Conservation (phyloP, 2,888 invertebrate genomes). For the Syritta pipiens region DNA sequence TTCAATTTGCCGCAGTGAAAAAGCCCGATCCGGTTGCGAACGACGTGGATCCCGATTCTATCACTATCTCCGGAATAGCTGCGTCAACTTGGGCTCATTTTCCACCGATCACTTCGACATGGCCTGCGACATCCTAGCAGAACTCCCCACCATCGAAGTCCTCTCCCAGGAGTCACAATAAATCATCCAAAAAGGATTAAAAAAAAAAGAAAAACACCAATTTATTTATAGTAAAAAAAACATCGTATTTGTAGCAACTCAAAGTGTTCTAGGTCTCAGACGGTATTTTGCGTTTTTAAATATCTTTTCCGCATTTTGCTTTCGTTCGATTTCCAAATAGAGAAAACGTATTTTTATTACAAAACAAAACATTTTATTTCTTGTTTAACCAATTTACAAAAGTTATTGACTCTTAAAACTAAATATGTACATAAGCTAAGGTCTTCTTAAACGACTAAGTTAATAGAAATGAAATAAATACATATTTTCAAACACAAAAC, state of each 20-base stretch:
- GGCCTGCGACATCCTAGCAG: slow-evolving; percentile 79
- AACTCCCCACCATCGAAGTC: slow-evolving; percentile 28
- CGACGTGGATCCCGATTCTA: slow-evolving; percentile 88
- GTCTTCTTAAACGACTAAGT: slow-evolving; percentile 48
- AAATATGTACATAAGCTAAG: slow-evolving; percentile 56
- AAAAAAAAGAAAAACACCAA: slow-evolving; percentile 16
- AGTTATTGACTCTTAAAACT: slow-evolving; percentile 9
- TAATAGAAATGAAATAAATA: slow-evolving; percentile 51
- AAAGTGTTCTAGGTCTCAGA: slow-evolving; percentile 61
- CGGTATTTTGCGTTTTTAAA: slow-evolving; percentile 49
- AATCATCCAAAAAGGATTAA: slow-evolving; percentile 5
- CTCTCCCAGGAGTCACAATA: slow-evolving; percentile 44
- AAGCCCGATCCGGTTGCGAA: slow-evolving; percentile 80
- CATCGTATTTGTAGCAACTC: slow-evolving; percentile 38
- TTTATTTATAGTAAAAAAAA: slow-evolving; percentile 41
- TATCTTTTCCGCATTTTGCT: slow-evolving; percentile 15
- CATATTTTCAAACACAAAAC: slow-evolving; percentile 68
- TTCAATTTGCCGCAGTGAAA: slow-evolving; percentile 85
- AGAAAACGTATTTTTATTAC: slow-evolving; percentile 5
- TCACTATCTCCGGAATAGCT: slow-evolving; percentile 85
- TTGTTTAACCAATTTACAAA: slow-evolving; percentile 35
- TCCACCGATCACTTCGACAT: slow-evolving; percentile 81
- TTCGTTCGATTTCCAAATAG: not conserved
- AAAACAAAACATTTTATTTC: slow-evolving; percentile 49
- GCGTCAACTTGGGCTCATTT: slow-evolving; percentile 79